Base-by-base conservation (phyloP, 1,140 invertebrate genomes). In the Heliothis subflexa region DNA sequence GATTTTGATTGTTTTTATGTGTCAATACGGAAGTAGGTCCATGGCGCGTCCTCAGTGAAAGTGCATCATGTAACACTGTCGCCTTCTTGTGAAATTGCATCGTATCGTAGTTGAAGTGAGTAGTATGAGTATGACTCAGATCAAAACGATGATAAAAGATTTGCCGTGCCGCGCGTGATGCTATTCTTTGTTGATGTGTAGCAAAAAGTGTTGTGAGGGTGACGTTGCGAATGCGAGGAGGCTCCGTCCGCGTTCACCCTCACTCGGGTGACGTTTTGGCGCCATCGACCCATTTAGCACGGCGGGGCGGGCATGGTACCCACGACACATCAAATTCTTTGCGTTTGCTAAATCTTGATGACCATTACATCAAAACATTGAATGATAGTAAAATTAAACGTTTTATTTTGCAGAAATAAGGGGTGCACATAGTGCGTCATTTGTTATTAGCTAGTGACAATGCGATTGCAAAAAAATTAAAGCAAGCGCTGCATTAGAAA, bases 31-130 rank as follows among this genome's bases (percentile, higher is more conserved):
- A 93, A 91, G 86, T 87, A 91, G 89, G 84, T 87, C 78, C 79
- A 81, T 78, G 68, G 80, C 86, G 83, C 87, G 85, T 88, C 86
- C 83, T 88, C 80, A 93, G 93, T 94, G 93, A 94, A 94, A 94
- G 93, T 93, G 89, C 89, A 93, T 93, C 93, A 93, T 93, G 92
- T 94, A 94, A 94, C 90, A 90, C 87, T 89, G 85, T 93, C 90
- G 84, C 88, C 87, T 89, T 91, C 87, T 92, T 94, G 91, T 94
- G 92, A 94, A 94, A 94, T 90, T 93, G 88, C 87, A 91, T 92
- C 83, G 90, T 87, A 85, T 85, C 83, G 64, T 85, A 85, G 62
- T 83, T 62, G 78, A 82, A 87, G 85, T 75, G 76, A 82, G 47
- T 78, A 87, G 86, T 89, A 86, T 78, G 78, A 82, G 25, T 78